Evolutionary conservation across 2,888 invertebrate genomes (phyloP), one percentile per base, ranked within the genome.

Genomic region (Latrodectus elegans): DNA sequence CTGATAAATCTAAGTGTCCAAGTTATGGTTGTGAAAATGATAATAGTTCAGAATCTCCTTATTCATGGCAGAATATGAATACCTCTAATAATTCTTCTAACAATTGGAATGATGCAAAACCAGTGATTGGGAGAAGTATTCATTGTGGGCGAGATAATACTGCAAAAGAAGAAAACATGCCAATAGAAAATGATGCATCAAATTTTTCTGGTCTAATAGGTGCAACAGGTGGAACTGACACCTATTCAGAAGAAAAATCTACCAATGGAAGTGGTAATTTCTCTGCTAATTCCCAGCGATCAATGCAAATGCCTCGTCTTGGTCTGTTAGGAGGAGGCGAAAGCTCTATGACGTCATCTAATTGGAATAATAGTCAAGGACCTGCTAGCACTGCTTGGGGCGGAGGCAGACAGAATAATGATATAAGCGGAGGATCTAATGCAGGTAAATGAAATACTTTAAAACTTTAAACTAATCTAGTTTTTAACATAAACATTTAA

Each of bases 301-400:
- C 84, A 4, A 74, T 72, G 15, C 79, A 75, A 22, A 94, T 94
- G 88, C 93, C 93, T 71, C 93, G 94, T 79, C 92, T 95, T 91
- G 94, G 95, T 90, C 94, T 96, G 89, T 93, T 94, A 89, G 96
- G 96, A 82, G 96, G 96, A 77, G 96, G 96, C 85, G 96, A 96
- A 92, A 96, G 95, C 93, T 95, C 96, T 71, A 94, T 96, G 91
- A 96, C 95, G 92, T 95, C 95, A 87, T 94, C 95, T 86, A 95
- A 95, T 90, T 96, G 96, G 96, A 82, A 67, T 87, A 96, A 95
- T 90, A 94, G 95, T 89, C 95, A 95, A 74, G 95, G 95, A 8
- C 89, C 87, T 38, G 70, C 79, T 8, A 83, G 71, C 12, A 60
- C 84, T 12, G 79, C 64, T 64, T 64, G 82, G 78, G 76, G 52